These are phyloP conservation scores for Ectropis crepuscularia DNA, from an alignment of 2,888 invertebrate species.

Conservation along the genomic window DNA sequence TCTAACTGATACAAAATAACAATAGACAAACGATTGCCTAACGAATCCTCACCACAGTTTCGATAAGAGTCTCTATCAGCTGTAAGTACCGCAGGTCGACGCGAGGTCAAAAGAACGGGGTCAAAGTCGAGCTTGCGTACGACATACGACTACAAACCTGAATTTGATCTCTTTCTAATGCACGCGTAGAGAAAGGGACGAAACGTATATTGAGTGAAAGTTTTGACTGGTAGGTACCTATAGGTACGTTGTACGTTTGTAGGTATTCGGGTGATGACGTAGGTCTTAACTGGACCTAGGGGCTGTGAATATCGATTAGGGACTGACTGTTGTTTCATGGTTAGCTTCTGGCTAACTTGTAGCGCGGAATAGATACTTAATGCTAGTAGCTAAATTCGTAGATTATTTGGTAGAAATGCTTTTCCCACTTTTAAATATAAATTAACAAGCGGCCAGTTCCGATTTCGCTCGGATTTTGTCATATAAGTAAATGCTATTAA, in stretches of 20 bases:
- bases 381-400: neutral
- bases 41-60: conserved; percentile 12
- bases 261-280: neutral
- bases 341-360: neutral
- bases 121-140: conserved; percentile 72
- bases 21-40: conserved; percentile 3
- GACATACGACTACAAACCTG: conserved; percentile 45
- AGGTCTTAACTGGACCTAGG: no score
- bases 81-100: conserved; percentile 55
- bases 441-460: no score
- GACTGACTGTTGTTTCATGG: no score
- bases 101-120: conserved; percentile 76
- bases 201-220: conserved; percentile 37
- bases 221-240: conserved; percentile 10
- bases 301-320: no score
- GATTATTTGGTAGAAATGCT: neutral
- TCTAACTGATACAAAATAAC: conserved; percentile 5
- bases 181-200: conserved; percentile 34
- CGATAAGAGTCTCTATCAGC: conserved; percentile 36
- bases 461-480: no score
- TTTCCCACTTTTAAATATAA: no score
- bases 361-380: neutral
- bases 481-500: no score
- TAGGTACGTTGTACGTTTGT: neutral
- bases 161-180: conserved; percentile 39